A percentile compares a stretch with the other conserved stretches of the same genome.
phyloP scores from a whole-genome alignment of 2,888 invertebrate genomes.

The Chromoteleia sp. region DNA sequence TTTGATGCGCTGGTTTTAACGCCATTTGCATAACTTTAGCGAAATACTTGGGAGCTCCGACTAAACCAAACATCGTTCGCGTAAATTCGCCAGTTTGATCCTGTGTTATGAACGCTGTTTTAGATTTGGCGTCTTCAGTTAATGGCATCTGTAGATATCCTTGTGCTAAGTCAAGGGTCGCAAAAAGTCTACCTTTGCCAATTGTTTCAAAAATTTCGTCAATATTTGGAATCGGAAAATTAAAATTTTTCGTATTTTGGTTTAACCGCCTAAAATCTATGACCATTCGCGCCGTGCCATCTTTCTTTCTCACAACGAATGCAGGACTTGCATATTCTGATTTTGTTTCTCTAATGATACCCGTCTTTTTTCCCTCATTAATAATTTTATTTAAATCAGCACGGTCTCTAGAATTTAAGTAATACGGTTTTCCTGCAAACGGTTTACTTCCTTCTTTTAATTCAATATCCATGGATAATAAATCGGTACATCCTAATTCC shows the following conservation, averaged over 20 bases:
- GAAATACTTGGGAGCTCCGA: constrained; percentile 11
- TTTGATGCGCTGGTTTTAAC: constrained; percentile 4
- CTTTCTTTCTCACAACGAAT: constrained; percentile 61
- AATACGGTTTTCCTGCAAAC: constrained; percentile 38
- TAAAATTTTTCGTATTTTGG: background rate
- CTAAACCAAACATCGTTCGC: constrained; percentile 13
- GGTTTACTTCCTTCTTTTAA: constrained; percentile 18
- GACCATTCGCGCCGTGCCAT: constrained; percentile 53
- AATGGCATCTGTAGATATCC: constrained; percentile 55
- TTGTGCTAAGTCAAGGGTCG: constrained; percentile 30
- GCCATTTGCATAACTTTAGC: constrained; percentile 6
- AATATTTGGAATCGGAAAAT: constrained; percentile 26
- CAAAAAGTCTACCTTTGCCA: constrained; percentile 21
- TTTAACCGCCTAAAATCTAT: constrained; percentile 46
- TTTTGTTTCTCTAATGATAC: constrained; percentile 52
- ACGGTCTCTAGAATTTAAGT: constrained; percentile 48
- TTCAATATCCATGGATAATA: constrained; percentile 56
- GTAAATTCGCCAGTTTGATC: constrained; percentile 24
- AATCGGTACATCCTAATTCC: constrained; percentile 39
- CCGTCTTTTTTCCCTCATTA: constrained; percentile 39
- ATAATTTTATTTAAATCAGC: constrained; percentile 45
- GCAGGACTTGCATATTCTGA: too few species aligned
- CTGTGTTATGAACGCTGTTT: constrained; percentile 2
- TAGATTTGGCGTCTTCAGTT: background rate
- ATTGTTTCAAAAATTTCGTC: constrained; percentile 8